Percentiles rank a stretch among this genome's conserved stretches.
phyloP scores from a whole-genome alignment of 1,140 invertebrate species.

The Cydia splendana region DNA sequence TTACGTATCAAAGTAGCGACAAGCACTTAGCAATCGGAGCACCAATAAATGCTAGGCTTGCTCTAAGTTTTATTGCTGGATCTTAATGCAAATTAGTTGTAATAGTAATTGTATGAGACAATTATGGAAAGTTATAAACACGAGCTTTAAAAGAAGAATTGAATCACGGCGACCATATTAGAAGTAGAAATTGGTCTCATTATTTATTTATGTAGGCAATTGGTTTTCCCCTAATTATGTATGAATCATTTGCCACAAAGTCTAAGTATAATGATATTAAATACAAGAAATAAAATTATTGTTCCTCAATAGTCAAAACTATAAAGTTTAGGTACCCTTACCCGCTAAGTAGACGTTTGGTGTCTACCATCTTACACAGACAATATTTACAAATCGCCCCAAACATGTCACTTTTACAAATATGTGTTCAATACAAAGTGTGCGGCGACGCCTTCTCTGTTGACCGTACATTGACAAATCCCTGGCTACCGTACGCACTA shows the following conservation, averaged over 20 bases:
- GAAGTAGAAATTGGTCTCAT: background rate
- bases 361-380: conserved; percentile 6
- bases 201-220: no score
- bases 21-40: conserved; percentile 20
- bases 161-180: background rate
- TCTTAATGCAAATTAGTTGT: background rate
- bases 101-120: background rate
- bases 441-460: conserved; percentile 48
- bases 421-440: conserved; percentile 59
- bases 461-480: conserved; percentile 73
- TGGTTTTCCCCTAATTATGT: no score
- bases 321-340: background rate
- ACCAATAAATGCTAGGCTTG: background rate
- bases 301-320: background rate
- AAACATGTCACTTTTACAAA: conserved; percentile 57
- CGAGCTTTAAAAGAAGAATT: background rate
- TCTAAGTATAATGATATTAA: no score
- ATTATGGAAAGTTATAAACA: background rate
- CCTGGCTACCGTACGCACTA: conserved; percentile 65
- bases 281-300: no score
- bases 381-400: conserved; percentile 40
- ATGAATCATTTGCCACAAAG: no score
- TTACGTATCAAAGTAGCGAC: conserved; percentile 56
- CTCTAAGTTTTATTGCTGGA: conserved; percentile 20
- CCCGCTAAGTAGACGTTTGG: background rate